These are phyloP conservation scores for Gallinago solitaria DNA, from an alignment of 2,797 vertebrate genomes.

Conservation along the genomic window DNA sequence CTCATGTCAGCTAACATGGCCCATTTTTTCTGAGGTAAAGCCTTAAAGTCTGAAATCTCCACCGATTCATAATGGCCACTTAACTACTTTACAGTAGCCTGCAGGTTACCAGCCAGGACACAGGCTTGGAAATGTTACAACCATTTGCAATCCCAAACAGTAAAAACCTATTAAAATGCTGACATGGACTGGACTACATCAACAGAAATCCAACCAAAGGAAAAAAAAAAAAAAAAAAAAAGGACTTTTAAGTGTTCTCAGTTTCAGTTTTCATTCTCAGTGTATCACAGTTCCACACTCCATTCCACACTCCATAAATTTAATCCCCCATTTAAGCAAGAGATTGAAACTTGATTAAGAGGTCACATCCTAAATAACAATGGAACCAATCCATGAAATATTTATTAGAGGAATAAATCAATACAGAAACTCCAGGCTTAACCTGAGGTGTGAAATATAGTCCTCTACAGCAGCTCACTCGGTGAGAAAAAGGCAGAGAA, in stretches of 20 bases:
- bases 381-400: neutral
- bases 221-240: neutral
- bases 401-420: constrained; percentile 35
- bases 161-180: neutral
- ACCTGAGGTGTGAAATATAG: neutral
- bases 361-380: neutral
- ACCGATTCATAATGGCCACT: neutral
- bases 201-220: neutral
- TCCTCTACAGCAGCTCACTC: neutral
- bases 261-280: neutral
- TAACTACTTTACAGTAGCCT: neutral
- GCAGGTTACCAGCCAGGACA: neutral
- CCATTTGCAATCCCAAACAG: neutral
- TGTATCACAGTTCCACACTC: neutral
- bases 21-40: neutral
- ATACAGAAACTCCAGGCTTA: neutral
- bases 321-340: neutral
- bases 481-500: neutral
- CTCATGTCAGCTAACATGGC: neutral
- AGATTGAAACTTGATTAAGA: constrained; percentile 20
- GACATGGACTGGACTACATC: neutral
- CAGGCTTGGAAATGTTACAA: neutral
- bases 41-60: neutral
- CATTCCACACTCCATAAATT: neutral
- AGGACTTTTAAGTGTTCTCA: neutral